A percentile compares a stretch with the other conserved stretches of the same genome.
phyloP scores from a whole-genome alignment of 2,113 vertebrate species.

The Archilochus colubris region DNA sequence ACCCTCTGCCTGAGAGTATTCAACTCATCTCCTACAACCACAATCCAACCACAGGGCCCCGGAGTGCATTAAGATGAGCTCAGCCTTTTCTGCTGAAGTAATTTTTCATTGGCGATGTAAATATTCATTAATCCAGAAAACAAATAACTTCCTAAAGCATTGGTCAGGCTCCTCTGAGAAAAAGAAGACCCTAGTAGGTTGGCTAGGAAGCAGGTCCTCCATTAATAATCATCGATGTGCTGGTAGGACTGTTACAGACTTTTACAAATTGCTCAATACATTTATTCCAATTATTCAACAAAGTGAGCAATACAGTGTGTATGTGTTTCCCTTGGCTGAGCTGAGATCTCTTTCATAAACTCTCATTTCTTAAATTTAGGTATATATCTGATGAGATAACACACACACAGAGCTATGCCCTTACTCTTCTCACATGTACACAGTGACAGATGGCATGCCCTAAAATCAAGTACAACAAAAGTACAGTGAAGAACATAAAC shows the following conservation, averaged over 20 bases:
- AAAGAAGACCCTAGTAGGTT: neutral
- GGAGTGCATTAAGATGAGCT: neutral
- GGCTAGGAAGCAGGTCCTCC: neutral
- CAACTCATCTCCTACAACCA: neutral
- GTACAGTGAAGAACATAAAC: neutral
- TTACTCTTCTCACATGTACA: neutral
- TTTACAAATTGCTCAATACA: neutral
- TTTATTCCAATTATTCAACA: neutral
- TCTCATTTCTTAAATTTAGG: neutral
- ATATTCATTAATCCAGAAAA: neutral
- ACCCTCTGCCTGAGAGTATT: neutral
- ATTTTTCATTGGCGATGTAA: neutral
- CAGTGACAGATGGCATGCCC: neutral
- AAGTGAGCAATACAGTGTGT: neutral
- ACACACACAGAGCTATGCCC: neutral
- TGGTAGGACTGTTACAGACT: neutral
- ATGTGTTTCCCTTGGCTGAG: neutral
- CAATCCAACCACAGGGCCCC: fast-evolving
- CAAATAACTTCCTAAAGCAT: neutral
- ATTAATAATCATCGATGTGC: neutral
- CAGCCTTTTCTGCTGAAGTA: neutral
- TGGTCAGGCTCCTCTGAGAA: neutral
- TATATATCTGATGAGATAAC: neutral
- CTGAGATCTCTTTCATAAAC: neutral
- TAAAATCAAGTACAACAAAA: neutral